These are phyloP conservation scores for Onthophagus sagittarius DNA, from an alignment of 2,888 invertebrate genomes.

Conservation along the genomic window DNA sequence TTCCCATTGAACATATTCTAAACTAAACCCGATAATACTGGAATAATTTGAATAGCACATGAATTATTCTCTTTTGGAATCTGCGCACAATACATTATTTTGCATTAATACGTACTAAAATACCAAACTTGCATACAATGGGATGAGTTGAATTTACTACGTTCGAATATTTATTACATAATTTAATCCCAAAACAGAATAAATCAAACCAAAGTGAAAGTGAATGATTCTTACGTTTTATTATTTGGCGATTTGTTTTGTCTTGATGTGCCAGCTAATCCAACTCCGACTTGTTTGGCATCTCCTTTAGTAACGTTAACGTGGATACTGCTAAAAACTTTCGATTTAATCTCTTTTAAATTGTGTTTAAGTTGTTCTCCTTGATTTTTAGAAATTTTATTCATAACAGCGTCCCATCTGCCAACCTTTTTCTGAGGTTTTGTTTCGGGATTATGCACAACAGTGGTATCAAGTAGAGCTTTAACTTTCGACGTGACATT, in stretches of 20 bases:
- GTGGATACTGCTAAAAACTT: slow-evolving; percentile 49
- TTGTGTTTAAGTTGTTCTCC: slow-evolving; percentile 68
- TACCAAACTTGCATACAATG: too few species aligned
- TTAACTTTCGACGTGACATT: slow-evolving; percentile 75
- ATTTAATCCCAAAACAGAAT: too few species aligned
- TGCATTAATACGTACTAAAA: too few species aligned
- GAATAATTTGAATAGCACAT: too few species aligned
- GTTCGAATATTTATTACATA: neutral
- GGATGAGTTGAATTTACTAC: neutral
- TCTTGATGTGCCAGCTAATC: slow-evolving; percentile 25
- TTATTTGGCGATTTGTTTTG: slow-evolving; percentile 37
- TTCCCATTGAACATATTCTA: too few species aligned
- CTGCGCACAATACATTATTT: too few species aligned
- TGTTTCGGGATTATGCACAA: slow-evolving; percentile 57
- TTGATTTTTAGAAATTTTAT: slow-evolving; percentile 71
- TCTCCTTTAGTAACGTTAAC: neutral
- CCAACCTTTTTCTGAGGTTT: slow-evolving; percentile 58
- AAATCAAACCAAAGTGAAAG: too few species aligned
- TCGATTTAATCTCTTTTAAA: slow-evolving; percentile 83
- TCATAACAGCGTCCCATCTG: slow-evolving; percentile 82
- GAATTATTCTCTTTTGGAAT: too few species aligned
- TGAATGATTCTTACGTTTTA: slow-evolving; percentile 28
- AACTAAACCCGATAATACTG: too few species aligned
- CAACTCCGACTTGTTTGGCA: neutral
- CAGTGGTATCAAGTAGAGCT: slow-evolving; percentile 62